Conservation (phyloP, 2,113 vertebrate genomes). For the Notarius quadriscutis region DNA sequence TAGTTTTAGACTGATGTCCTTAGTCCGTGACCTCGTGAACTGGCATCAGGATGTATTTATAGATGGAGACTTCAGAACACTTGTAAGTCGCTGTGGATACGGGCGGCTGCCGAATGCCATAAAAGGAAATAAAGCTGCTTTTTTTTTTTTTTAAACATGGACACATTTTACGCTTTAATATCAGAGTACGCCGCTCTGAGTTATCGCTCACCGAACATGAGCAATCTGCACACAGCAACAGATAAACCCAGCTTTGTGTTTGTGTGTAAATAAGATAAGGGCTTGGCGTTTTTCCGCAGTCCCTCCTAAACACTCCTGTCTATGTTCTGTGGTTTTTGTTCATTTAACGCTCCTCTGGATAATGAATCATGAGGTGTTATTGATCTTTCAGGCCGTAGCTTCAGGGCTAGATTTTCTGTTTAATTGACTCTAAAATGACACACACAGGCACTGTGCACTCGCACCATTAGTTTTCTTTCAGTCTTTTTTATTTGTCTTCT, state of each 20-base stretch:
- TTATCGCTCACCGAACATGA: not conserved
- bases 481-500: not conserved
- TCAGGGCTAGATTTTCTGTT: slow-evolving; percentile 51
- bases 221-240: no score
- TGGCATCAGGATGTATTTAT: no score
- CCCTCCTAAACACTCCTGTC: not conserved
- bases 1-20: no score
- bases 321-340: slow-evolving; percentile 9
- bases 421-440: slow-evolving; percentile 50
- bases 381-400: slow-evolving; percentile 44
- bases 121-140: no score
- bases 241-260: not conserved
- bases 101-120: no score
- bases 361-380: slow-evolving; percentile 38
- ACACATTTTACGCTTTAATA: no score
- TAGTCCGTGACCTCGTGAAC: no score
- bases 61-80: no score
- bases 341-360: not conserved
- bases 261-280: not conserved
- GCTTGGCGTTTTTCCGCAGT: not conserved
- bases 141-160: no score
- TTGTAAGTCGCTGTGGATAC: no score
- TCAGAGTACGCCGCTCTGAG: no score
- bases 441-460: not conserved
- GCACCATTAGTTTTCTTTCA: slow-evolving; percentile 39